These are phyloP conservation scores for Monopis laevigella DNA, from an alignment of 2,888 invertebrate species.

Conservation along the genomic window DNA sequence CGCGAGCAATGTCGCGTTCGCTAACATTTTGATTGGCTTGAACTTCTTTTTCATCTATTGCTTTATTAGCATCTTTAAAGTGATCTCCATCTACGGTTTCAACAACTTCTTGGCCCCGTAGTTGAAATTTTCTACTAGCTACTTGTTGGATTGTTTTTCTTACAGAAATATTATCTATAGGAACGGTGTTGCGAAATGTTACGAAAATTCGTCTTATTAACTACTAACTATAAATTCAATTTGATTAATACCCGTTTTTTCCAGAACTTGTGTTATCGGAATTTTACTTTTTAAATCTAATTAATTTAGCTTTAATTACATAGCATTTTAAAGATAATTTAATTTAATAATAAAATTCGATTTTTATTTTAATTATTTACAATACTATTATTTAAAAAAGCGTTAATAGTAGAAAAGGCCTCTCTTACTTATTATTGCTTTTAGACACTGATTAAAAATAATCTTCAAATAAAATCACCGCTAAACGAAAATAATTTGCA, in stretches of 20 bases:
- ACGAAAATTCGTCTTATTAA: too few species aligned
- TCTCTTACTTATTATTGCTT: conserved; percentile 45
- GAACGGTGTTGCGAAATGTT: conserved; percentile 36
- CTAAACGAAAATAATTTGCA: conserved; percentile 29
- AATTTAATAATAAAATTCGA: too few species aligned
- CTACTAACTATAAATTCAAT: too few species aligned
- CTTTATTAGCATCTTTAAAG: too few species aligned
- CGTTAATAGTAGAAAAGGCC: conserved; percentile 12
- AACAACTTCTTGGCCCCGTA: too few species aligned
- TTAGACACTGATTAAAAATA: conserved; percentile 22
- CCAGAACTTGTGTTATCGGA: conserved; percentile 34
- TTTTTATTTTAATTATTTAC: too few species aligned
- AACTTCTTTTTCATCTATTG: too few species aligned
- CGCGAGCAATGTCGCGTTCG: conserved; percentile 33
- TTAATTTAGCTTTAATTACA: conserved; percentile 14
- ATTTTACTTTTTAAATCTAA: too few species aligned
- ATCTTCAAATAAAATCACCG: not conserved
- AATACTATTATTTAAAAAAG: conserved; percentile 18
- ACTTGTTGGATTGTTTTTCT: too few species aligned
- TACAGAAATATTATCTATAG: conserved; percentile 41
- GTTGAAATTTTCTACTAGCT: too few species aligned
- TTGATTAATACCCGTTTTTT: conserved; percentile 35
- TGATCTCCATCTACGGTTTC: too few species aligned
- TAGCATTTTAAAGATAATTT: not conserved
- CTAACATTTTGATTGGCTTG: conserved; percentile 48